Evolutionary conservation across 2,888 invertebrate species (phyloP).

Genomic region (Ectemnius cavifrons): DNA sequence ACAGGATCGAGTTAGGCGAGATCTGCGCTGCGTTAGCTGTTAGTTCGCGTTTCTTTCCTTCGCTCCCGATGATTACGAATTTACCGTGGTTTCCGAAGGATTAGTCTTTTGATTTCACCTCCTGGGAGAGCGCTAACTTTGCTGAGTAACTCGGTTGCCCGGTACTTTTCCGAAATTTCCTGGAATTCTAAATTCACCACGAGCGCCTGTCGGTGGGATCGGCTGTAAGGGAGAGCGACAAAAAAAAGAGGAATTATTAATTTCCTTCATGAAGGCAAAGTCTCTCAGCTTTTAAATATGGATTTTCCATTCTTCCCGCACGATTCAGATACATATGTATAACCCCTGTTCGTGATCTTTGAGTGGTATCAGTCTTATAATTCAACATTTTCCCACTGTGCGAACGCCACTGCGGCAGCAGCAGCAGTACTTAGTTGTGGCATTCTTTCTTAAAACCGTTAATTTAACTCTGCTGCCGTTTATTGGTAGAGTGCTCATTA

Average conservation of each 20-base stretch:
- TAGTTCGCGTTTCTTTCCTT: conserved; percentile 15
- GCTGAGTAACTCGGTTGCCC: not conserved
- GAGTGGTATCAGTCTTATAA: conserved; percentile 12
- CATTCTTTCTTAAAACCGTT: conserved; percentile 21
- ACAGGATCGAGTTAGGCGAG: conserved; percentile 41
- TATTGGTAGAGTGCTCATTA: conserved; percentile 26
- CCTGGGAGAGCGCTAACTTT: not conserved
- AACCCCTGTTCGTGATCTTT: not conserved
- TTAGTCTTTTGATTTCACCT: not conserved
- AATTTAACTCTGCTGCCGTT: conserved; percentile 15
- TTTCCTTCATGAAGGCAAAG: conserved; percentile 28
- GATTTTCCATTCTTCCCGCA: conserved; percentile 32
- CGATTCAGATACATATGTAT: conserved; percentile 10
- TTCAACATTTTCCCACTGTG: conserved; percentile 8
- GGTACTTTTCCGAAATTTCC: conserved; percentile 18
- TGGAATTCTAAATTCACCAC: conserved; percentile 15
- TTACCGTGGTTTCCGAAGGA: not conserved
- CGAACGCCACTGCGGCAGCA: not conserved
- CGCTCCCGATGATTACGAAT: not conserved
- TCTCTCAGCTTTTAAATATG: conserved; percentile 39
- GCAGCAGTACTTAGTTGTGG: conserved; percentile 9
- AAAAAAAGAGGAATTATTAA: conserved; percentile 42
- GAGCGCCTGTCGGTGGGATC: not conserved
- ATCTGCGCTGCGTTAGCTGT: conserved; percentile 22
- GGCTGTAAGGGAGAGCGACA: conserved; percentile 11